Base-by-base conservation (phyloP, 2,113 vertebrate genomes). In the Heterocephalus glaber region DNA sequence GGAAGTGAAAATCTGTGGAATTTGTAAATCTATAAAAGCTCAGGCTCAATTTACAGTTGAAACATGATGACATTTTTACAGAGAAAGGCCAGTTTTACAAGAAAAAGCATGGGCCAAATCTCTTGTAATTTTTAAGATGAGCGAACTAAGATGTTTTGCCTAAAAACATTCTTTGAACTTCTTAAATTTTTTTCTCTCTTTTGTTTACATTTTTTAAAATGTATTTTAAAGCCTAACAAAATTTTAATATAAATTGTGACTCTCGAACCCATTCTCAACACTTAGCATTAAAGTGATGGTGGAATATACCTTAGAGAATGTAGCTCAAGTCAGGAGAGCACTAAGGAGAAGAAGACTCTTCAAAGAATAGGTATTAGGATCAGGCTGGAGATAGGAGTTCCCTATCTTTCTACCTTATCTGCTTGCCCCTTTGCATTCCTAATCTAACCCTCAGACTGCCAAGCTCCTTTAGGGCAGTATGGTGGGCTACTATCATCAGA, bases 171-270 rank as follows among this genome's bases (percentile, higher is more conserved):
- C 70, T 70, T 72, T 72, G 8, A 72, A 26, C 20, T 22, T 9
- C 26, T 44, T 44, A 22, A 44, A 41, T 72, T 38, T 72, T 9
- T 26, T 60, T 60, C 4, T 41, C 20, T 41, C 5, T n/a, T 97
- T 97, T 96, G 86, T 90, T 97, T 89, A 61, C 70, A 87, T 52
- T 94, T 98, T 98, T 96, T 92, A 97, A 97, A 97, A 97, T 35
- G 63, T 95, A 87, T 79, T 96, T 97, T 95, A 97, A 97, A 96
- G 94, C 96, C 60, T 87, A 93, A 96, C 89, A 96, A 41, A 76
- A 86, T 95, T 95, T 95, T 82, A 86, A 95, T 94, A 97, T 97
- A 97, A 98, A 97, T 98, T 97, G 97, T 76, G 89, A 96, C 93
- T 95, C 93, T 97, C 70, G 90, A 90, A 94, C 54, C 89, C 93